Conservation (phyloP, 1,140 invertebrate species). For the Eupeodes corollae region DNA sequence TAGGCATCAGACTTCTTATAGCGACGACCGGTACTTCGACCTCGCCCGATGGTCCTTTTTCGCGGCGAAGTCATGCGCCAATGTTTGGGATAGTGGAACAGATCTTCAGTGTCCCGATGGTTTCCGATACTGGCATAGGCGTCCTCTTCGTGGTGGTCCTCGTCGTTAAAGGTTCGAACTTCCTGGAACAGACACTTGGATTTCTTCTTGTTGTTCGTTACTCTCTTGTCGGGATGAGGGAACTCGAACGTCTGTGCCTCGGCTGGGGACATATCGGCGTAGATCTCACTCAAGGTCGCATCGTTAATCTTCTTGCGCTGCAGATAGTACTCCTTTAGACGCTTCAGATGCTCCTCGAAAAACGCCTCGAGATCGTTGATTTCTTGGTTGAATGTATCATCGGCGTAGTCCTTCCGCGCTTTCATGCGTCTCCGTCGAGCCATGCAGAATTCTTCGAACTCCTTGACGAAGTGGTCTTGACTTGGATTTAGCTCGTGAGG, state of each 20-base stretch:
- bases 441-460: constrained; percentile 5
- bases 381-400: constrained; percentile 4
- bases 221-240: not conserved
- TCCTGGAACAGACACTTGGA: constrained; percentile 2
- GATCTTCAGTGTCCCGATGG: not conserved
- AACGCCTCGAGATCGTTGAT: constrained; percentile 7
- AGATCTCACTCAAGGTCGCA: constrained; percentile 1
- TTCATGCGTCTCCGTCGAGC: not conserved
- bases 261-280: not conserved
- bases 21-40: not conserved
- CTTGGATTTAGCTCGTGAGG: not conserved
- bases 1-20: not conserved
- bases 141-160: not conserved
- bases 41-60: not conserved
- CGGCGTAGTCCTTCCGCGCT: not conserved
- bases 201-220: not conserved
- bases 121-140: constrained; percentile 2
- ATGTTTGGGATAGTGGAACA: not conserved
- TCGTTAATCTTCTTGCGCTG: constrained; percentile 4
- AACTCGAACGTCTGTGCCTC: not conserved
- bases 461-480: constrained; percentile 1
- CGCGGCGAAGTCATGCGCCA: not conserved
- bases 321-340: constrained; percentile 5
- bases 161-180: not conserved
- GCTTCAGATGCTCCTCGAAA: constrained; percentile 6